Base-by-base conservation (phyloP, 2,888 invertebrate genomes). In the Lithophane leautieri region DNA sequence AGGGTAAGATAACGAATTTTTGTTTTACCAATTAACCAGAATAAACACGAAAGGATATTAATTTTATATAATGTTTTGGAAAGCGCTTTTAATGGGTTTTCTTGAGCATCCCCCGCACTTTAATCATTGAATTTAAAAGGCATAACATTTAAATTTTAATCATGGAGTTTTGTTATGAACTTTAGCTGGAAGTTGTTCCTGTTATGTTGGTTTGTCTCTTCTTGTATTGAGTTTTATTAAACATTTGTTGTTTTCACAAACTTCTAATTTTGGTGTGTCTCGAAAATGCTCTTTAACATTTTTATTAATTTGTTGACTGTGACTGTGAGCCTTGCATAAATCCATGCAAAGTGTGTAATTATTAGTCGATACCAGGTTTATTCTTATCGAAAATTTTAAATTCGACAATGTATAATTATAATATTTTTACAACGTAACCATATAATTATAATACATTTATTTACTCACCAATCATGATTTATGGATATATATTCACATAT, bases 1-100 rank as follows among this genome's bases (percentile, higher is more conserved):
- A 72, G 76, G 65, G 73, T 25, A 73, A 78, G 70, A 78, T 84
- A 86, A 86, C 84, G 22, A 86, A 82, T 86, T 84, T 86, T 84
- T 86, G 80, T 86, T 80, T 78, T 66, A 79, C 70, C 74, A 88
- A 84, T 86, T 86, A 75, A 70, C 67, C 60, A 70, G 70, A 81
- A 76, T 82, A 84, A 86, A 81, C 86, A 82, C 71, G 78, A 81
- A 71, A 56, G 73, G 76, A 70, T 82, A 78, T 86, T 86, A 73
- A 82, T 82, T 87, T 86, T 77, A 63, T 73, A 69, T 81, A 75
- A 78, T 70, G 76, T 88, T 88, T 84, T 70, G 60, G 70, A 76
- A 82, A 80, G 69, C 62, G 76, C 71, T 75, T 83, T 84, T 77
- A 84, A 84, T 78, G 76, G 68, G 60, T 65, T 78, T 76, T 73